These are phyloP conservation scores for Eutolmus rufibarbis DNA, from an alignment of 2,888 invertebrate species.

Conservation along the genomic window DNA sequence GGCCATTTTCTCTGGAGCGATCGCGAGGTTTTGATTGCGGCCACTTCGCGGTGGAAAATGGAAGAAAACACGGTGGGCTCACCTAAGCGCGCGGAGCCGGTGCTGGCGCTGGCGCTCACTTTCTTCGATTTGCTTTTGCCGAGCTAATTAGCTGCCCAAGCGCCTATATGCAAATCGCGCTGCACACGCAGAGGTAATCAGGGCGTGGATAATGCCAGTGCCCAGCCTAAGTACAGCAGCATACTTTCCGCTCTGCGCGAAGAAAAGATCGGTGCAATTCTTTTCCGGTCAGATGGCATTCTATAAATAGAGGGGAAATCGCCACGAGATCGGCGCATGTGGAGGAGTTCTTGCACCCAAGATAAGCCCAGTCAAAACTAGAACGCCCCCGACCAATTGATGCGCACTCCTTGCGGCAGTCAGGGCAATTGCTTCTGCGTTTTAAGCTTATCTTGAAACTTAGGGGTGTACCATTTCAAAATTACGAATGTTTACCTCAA, in stretches of 20 bases:
- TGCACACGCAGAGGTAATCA: not conserved
- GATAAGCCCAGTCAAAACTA: not conserved
- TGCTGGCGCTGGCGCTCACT: not conserved
- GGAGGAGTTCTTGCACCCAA: not conserved
- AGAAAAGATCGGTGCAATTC: not conserved
- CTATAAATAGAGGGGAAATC: not conserved
- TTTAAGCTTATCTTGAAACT: not conserved
- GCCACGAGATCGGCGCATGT: not conserved
- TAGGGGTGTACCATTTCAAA: not conserved
- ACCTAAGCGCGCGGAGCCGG: not conserved
- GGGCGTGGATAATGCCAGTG: not conserved
- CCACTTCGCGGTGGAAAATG: not conserved
- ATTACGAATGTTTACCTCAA: not conserved
- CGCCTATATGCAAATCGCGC: not conserved
- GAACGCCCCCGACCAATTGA: not conserved
- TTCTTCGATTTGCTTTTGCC: not conserved
- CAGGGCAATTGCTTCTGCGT: not conserved
- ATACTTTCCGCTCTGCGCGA: not conserved
- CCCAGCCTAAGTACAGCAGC: not conserved
- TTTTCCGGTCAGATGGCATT: not conserved
- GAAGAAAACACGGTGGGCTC: not conserved
- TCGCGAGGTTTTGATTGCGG: not conserved
- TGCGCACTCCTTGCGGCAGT: not conserved
- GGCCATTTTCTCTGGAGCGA: not conserved
- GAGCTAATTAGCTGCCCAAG: not conserved